These are phyloP conservation scores for Caenorhabditis virilis DNA, from an alignment of 2,888 invertebrate species.

Conservation along the genomic window DNA sequence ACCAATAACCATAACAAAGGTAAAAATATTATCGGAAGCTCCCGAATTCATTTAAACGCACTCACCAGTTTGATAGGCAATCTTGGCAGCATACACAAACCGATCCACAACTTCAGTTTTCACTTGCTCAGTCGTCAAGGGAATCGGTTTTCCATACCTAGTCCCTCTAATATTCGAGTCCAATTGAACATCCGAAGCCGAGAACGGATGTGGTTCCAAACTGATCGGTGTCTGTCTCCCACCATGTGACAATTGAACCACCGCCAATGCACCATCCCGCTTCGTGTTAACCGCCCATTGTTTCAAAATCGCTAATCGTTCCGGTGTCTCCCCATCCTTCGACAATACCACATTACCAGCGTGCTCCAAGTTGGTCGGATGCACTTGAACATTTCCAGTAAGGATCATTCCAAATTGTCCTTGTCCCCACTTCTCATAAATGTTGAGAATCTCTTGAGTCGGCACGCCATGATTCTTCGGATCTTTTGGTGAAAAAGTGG, in stretches of 20 bases:
- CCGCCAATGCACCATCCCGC: slow-evolving; percentile 41
- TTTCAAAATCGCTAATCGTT: slow-evolving; percentile 27
- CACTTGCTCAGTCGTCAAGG: slow-evolving; percentile 50
- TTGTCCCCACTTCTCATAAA: slow-evolving; percentile 56
- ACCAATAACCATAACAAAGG: no score
- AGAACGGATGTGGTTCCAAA: slow-evolving; percentile 44
- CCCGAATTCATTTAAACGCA: no score
- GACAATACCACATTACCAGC: slow-evolving; percentile 54
- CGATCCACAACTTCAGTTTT: slow-evolving; percentile 50
- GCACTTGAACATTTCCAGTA: slow-evolving; percentile 49
- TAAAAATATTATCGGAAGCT: no score
- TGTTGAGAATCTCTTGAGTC: slow-evolving; percentile 33
- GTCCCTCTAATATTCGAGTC: slow-evolving; percentile 4
- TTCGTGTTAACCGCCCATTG: slow-evolving; percentile 32
- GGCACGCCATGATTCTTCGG: slow-evolving; percentile 46
- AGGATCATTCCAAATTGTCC: slow-evolving; percentile 56
- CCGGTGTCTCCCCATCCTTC: slow-evolving; percentile 35
- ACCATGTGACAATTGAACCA: slow-evolving; percentile 50
- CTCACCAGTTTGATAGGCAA: slow-evolving; percentile 32
- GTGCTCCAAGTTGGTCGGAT: slow-evolving; percentile 47
- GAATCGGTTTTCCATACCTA: slow-evolving; percentile 48
- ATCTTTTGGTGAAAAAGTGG: slow-evolving; percentile 26
- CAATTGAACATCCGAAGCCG: slow-evolving; percentile 53
- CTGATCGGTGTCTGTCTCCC: slow-evolving; percentile 52
- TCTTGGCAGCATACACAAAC: slow-evolving; percentile 41